Percentiles rank a stretch among this genome's conserved stretches.
Conservation (phyloP, 2,888 invertebrate genomes). For the Pseudococcus jackbeardsleyi region DNA sequence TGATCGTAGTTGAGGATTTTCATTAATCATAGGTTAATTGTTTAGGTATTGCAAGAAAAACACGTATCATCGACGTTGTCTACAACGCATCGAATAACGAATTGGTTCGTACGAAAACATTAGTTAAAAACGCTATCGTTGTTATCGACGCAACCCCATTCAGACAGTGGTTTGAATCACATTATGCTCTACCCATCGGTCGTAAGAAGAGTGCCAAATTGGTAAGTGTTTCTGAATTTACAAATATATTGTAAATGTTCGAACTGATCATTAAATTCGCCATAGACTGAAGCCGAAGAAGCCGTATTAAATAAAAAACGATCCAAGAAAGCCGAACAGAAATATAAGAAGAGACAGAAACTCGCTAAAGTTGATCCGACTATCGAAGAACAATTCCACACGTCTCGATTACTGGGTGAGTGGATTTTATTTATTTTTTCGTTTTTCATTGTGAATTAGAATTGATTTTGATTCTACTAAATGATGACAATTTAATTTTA, state of each 20-base stretch:
- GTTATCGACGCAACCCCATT: slow-evolving; percentile 98
- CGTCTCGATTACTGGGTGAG: slow-evolving; percentile 93
- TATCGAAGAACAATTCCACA: slow-evolving; percentile 96
- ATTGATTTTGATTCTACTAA: slow-evolving; percentile 60
- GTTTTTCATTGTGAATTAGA: background rate
- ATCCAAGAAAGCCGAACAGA: slow-evolving; percentile 91
- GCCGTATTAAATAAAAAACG: slow-evolving; percentile 93
- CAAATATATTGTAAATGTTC: background rate
- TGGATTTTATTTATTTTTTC: background rate
- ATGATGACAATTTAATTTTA: slow-evolving; percentile 62
- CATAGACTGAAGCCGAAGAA: slow-evolving; percentile 93
- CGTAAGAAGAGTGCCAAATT: slow-evolving; percentile 97
- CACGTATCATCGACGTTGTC: slow-evolving; percentile 99
- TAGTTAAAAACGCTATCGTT: slow-evolving; percentile 98
- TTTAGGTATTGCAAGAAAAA: slow-evolving; percentile 88
- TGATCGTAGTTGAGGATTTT: background rate
- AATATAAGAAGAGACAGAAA: slow-evolving; percentile 93
- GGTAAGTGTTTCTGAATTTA: slow-evolving; percentile 72
- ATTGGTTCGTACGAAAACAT: slow-evolving; percentile 98
- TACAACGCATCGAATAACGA: slow-evolving; percentile 99
- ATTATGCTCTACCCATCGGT: slow-evolving; percentile 95
- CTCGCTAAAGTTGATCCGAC: slow-evolving; percentile 93
- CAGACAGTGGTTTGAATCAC: slow-evolving; percentile 99
- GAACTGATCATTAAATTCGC: slow-evolving; percentile 66
- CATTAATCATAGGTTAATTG: slow-evolving; percentile 57